Percentiles rank a stretch among this genome's conserved stretches.
Evolutionary conservation across 1,140 invertebrate species (phyloP).

Genomic region (Pomacea maculata): DNA sequence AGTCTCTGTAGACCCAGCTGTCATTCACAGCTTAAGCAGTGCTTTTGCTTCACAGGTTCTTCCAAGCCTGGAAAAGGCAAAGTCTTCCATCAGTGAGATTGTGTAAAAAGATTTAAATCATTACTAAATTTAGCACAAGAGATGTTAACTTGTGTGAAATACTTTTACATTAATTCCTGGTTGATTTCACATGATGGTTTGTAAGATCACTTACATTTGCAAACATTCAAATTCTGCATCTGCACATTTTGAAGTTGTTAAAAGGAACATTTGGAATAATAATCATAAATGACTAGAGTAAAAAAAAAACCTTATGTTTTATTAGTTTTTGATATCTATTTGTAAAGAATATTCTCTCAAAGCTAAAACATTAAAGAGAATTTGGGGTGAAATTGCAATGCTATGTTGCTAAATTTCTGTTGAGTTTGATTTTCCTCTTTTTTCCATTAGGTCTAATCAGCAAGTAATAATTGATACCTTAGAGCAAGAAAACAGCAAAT

Average conservation of each 20-base stretch:
- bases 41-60: constrained; percentile 43
- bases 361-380: background rate
- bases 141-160: no score
- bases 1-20: constrained; percentile 28
- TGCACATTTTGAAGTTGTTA: background rate
- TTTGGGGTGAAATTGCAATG: background rate
- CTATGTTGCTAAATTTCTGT: background rate
- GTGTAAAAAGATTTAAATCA: constrained; percentile 34
- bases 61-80: constrained; percentile 47
- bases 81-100: constrained; percentile 45
- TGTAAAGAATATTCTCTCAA: no score
- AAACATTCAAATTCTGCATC: background rate
- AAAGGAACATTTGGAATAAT: no score
- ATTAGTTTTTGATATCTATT: background rate
- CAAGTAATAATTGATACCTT: constrained; percentile 57
- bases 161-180: no score
- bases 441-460: constrained; percentile 49
- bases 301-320: no score
- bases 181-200: background rate
- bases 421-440: background rate
- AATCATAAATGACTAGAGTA: no score
- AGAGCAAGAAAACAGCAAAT: constrained; percentile 60
- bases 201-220: background rate
- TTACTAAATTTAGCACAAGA: background rate
- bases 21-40: constrained; percentile 40